phyloP scores from a whole-genome alignment of 1,140 invertebrate species.

The Drosophila teissieri region DNA sequence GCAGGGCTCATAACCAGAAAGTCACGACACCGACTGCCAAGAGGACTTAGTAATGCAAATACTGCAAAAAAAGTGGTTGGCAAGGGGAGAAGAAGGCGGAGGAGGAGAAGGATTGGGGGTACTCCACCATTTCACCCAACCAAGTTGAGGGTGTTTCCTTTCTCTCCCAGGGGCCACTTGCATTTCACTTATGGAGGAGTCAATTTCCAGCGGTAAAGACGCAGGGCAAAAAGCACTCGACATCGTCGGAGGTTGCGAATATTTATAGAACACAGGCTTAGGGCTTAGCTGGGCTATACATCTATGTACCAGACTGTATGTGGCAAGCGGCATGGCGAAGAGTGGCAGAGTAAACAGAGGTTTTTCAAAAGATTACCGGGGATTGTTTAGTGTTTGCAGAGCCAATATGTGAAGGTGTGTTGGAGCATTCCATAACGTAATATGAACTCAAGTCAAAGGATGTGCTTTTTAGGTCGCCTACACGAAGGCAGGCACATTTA shows the following conservation, averaged over 20 bases:
- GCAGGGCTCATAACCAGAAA: conserved; percentile 25
- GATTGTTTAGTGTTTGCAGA: conserved; percentile 34
- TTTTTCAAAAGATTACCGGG: conserved; percentile 36
- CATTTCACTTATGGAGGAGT: conserved; percentile 29
- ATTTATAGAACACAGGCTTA: conserved; percentile 39
- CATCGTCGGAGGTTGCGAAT: conserved; percentile 20
- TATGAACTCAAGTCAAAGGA: neutral
- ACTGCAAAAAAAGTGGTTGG: conserved; percentile 10
- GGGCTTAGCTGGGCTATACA: conserved; percentile 9
- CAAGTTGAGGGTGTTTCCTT: conserved; percentile 2
- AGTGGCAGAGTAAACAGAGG: conserved; percentile 31
- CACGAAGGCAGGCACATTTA: neutral
- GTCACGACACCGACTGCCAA: conserved; percentile 36
- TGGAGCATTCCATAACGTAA: conserved; percentile 1
- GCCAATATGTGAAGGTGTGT: conserved; percentile 20
- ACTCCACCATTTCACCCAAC: neutral
- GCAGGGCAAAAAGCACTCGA: conserved; percentile 20
- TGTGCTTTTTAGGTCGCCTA: neutral
- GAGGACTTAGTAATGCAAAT: conserved; percentile 47
- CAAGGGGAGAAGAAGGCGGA: neutral
- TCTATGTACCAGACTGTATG: conserved; percentile 1
- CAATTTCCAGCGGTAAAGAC: conserved; percentile 29
- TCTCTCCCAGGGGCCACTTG: conserved; percentile 5
- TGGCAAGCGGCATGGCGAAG: neutral
- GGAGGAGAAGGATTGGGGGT: neutral